Conservation (phyloP, 92 coral and sea anemone genomes). For the Bergia puertoricense region DNA sequence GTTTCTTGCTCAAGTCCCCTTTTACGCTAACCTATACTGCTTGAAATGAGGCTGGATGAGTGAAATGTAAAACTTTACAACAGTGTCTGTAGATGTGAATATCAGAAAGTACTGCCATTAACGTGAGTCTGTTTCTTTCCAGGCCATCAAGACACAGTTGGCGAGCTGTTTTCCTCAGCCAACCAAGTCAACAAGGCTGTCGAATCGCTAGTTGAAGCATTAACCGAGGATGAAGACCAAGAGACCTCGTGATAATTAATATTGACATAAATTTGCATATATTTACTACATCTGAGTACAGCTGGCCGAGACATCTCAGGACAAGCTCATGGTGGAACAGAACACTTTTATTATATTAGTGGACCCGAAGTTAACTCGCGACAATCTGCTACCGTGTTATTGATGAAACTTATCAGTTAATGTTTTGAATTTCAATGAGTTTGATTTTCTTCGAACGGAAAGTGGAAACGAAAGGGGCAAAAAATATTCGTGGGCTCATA, state of each 20-base stretch:
- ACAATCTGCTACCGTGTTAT: too few relatives aligned
- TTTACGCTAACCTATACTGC: too few relatives aligned
- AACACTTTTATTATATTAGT: not conserved
- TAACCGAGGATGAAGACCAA: conserved; percentile 56
- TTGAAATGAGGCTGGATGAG: too few relatives aligned
- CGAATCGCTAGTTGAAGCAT: conserved; percentile 78
- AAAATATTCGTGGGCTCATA: too few relatives aligned
- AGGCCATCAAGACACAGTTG: conserved; percentile 67
- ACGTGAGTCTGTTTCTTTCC: not conserved
- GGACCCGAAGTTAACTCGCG: too few relatives aligned
- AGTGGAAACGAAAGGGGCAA: not conserved
- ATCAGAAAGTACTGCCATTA: too few relatives aligned
- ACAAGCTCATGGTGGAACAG: not conserved
- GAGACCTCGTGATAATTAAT: conserved; percentile 21
- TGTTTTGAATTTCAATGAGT: not conserved
- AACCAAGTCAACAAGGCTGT: conserved; percentile 89
- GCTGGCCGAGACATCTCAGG: not conserved
- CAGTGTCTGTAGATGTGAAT: too few relatives aligned
- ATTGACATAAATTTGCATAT: not conserved
- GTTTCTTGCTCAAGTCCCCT: too few relatives aligned
- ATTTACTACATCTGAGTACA: not conserved
- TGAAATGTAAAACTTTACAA: too few relatives aligned
- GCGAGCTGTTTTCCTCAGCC: conserved; percentile 82
- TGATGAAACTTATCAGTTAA: not conserved
- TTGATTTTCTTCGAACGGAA: not conserved